These are phyloP conservation scores for Macrosoma leucophasiata DNA, from an alignment of 2,888 invertebrate species.

Conservation along the genomic window DNA sequence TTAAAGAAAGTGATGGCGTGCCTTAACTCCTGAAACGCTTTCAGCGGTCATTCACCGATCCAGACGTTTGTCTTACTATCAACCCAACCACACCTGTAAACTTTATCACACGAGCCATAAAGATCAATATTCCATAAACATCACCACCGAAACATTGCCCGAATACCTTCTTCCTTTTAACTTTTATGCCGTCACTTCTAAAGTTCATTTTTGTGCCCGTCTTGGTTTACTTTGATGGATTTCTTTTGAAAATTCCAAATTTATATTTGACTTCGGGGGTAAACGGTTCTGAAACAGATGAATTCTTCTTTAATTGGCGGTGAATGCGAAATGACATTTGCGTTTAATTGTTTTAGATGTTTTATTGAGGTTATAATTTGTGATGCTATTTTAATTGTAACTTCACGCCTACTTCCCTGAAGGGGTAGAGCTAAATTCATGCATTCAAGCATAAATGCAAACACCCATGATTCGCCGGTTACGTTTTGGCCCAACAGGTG, in stretches of 20 bases:
- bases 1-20: slow-evolving; percentile 57
- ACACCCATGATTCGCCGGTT: too few species aligned
- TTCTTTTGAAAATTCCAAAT: slow-evolving; percentile 37
- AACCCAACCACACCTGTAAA: slow-evolving; percentile 24
- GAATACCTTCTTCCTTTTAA: slow-evolving; percentile 35
- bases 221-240: slow-evolving; percentile 42
- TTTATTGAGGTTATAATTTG: too few species aligned
- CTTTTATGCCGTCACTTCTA: slow-evolving; percentile 20
- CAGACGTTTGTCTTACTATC: slow-evolving; percentile 36
- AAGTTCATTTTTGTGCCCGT: slow-evolving; percentile 25
- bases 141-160: slow-evolving; percentile 25
- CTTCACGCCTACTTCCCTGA: too few species aligned
- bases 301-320: slow-evolving; percentile 24
- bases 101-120: slow-evolving; percentile 30
- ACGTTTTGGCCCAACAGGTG: too few species aligned
- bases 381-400: too few species aligned
- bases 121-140: slow-evolving; percentile 30
- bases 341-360: too few species aligned
- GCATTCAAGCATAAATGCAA: too few species aligned
- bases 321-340: too few species aligned
- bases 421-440: too few species aligned
- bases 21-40: slow-evolving; percentile 60
- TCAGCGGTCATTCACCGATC: slow-evolving; percentile 58
- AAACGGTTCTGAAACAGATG: slow-evolving; percentile 17
- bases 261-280: slow-evolving; percentile 35